These are phyloP conservation scores for Nothura maculosa DNA, from an alignment of 2,797 vertebrate species.

Conservation along the genomic window DNA sequence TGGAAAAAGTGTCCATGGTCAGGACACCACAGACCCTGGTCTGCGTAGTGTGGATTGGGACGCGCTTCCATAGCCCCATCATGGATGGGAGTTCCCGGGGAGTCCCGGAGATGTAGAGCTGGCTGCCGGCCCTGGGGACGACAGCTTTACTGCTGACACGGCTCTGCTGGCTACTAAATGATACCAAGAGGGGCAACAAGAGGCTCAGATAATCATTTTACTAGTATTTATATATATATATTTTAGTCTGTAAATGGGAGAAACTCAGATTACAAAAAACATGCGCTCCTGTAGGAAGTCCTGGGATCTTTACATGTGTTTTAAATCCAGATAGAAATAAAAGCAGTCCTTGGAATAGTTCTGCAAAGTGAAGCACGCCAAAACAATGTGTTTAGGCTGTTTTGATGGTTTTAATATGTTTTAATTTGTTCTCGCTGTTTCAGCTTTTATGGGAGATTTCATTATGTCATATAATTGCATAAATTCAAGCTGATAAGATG, in stretches of 20 bases:
- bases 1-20: rapidly evolving
- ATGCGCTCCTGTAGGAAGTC: background rate
- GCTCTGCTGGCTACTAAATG: background rate
- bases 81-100: rapidly evolving
- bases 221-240: background rate
- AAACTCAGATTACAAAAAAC: background rate
- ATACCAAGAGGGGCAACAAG: background rate
- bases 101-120: rapidly evolving
- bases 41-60: background rate
- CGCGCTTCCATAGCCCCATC: rapidly evolving
- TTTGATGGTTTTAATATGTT: background rate
- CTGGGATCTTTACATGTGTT: background rate
- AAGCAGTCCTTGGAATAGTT: background rate
- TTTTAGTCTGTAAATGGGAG: background rate
- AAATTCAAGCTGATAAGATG: background rate
- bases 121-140: background rate
- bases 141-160: background rate
- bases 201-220: background rate
- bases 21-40: background rate
- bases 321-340: background rate
- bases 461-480: background rate
- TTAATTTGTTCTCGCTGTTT: background rate
- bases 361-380: background rate
- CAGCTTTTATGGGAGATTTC: background rate
- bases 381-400: background rate